Evolutionary conservation across 1,140 invertebrate species (phyloP).

Genomic region (Drosophila murphyi): DNA sequence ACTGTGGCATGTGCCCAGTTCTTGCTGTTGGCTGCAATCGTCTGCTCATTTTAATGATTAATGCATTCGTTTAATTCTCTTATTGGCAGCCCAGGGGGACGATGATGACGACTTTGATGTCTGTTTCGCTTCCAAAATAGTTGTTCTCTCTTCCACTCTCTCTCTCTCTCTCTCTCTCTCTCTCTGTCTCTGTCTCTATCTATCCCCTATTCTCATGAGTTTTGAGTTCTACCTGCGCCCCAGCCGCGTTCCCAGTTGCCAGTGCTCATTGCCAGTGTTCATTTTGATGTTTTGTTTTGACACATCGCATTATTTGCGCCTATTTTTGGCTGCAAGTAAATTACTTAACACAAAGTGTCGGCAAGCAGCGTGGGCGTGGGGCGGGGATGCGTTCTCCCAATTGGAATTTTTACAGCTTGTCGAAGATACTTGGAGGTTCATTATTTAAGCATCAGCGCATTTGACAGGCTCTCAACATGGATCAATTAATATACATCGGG

Average conservation of each 20-base stretch:
- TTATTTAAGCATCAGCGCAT: conserved; percentile 65
- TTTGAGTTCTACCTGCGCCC: conserved; percentile 29
- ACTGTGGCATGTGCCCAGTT: conserved; percentile 61
- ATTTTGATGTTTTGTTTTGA: conserved; percentile 81
- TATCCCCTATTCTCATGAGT: conserved; percentile 1
- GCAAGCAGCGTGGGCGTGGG: neutral
- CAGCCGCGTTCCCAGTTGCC: neutral
- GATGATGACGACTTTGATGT: conserved; percentile 67
- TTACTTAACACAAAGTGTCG: conserved; percentile 55
- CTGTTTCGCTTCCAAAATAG: conserved; percentile 30
- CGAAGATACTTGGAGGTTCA: conserved; percentile 42
- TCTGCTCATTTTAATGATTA: conserved; percentile 69
- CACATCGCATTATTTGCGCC: conserved; percentile 75
- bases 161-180: neutral
- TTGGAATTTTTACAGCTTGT: conserved; percentile 64
- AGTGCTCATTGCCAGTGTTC: conserved; percentile 22
- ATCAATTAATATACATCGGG: conserved; percentile 77
- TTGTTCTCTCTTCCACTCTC: conserved; percentile 1
- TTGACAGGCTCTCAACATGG: conserved; percentile 71
- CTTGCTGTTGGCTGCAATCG: conserved; percentile 51
- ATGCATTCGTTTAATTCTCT: conserved; percentile 73
- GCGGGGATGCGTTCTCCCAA: conserved; percentile 30
- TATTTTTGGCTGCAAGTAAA: conserved; percentile 71
- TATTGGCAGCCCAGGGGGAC: conserved; percentile 65
- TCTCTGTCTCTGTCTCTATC: neutral